These are phyloP conservation scores for Hyppa rectilinea DNA, from an alignment of 2,888 invertebrate genomes.

Conservation along the genomic window DNA sequence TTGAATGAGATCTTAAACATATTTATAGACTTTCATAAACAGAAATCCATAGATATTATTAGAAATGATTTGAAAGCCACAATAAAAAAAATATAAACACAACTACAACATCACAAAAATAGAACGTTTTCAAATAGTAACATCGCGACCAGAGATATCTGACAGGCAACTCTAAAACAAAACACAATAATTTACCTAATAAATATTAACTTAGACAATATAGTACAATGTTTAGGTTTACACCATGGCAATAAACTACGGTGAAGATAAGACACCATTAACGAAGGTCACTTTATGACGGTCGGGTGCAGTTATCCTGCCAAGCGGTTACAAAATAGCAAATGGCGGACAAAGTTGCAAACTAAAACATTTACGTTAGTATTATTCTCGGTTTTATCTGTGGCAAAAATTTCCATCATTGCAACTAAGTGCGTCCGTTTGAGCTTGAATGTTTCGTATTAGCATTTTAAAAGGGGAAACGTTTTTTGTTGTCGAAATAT, in stretches of 20 bases:
- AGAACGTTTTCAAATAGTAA: conserved; percentile 23
- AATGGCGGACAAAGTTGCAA: conserved; percentile 55
- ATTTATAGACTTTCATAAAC: conserved; percentile 13
- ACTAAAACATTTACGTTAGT: conserved; percentile 32
- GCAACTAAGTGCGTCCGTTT: conserved; percentile 41
- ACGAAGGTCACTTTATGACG: conserved; percentile 71
- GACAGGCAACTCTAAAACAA: conserved; percentile 36
- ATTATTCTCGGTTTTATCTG: conserved; percentile 56
- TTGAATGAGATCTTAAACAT: conserved; percentile 29
- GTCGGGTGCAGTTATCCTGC: conserved; percentile 57
- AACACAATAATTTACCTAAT: conserved; percentile 61
- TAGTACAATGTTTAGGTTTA: conserved; percentile 57
- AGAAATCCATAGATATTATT: conserved; percentile 21
- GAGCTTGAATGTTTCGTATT: conserved; percentile 56
- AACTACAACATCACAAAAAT: conserved; percentile 25
- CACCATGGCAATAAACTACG: conserved; percentile 64
- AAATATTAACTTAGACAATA: conserved; percentile 61
- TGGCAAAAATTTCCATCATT: conserved; percentile 38
- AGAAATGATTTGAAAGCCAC: conserved; percentile 34
- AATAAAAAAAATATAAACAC: conserved; percentile 24
- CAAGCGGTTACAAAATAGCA: conserved; percentile 49
- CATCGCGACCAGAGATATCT: conserved; percentile 17
- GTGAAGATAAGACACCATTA: conserved; percentile 66
- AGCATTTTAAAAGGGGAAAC: conserved; percentile 54
- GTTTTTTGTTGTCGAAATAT: conserved; percentile 54